Evolutionary conservation across 1,140 invertebrate genomes (phyloP), one percentile per base, ranked within the genome.

Genomic region (Portunus trituberculatus): DNA sequence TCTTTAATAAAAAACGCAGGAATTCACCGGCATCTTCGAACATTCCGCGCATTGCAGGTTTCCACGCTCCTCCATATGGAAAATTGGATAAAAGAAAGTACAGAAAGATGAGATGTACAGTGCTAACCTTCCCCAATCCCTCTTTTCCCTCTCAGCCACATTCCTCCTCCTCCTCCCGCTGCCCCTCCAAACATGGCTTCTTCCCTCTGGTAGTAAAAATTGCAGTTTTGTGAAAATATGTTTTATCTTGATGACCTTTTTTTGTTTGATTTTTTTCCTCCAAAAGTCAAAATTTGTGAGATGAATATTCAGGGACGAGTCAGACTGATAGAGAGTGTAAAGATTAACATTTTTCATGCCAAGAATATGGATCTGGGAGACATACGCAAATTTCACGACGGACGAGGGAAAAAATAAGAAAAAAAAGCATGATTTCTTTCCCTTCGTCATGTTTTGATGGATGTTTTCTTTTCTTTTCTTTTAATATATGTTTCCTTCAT

Each of bases 261-360:
- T 52, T 76, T n/a, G 12, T 76, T n/a, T 25, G 12, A 4, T 59
- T 59, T 16, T 59, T 59, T 59, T 59, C 20, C 20, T 76, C 20
- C 12, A n/a, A 76, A 76, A 76, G 67, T 76, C 67, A 76, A n/a
- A 76, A 76, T 76, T 76, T 76, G 67, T n/a, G 67, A 76, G 67
- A 76, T 76, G 67, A 76, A 76, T 76, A 76, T 76, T 76, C 67
- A 76, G 67, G 12, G 20, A 7, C 20, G 67, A 25, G 20, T 25
- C 67, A 8, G 20, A 76, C 67, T 76, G 67, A 76, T 76, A 76
- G 16, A 25, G 67, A 76, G 67, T 76, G 67, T 76, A 76, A 76
- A 76, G 67, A 76, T 76, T 25, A 7, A 76, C 12, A 76, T 25
- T 76, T 76, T 76, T 76, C 67, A 76, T 8, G 67, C 20, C 20